phyloP scores from a whole-genome alignment of 2,113 vertebrate genomes.

The Pseudonaja textilis region DNA sequence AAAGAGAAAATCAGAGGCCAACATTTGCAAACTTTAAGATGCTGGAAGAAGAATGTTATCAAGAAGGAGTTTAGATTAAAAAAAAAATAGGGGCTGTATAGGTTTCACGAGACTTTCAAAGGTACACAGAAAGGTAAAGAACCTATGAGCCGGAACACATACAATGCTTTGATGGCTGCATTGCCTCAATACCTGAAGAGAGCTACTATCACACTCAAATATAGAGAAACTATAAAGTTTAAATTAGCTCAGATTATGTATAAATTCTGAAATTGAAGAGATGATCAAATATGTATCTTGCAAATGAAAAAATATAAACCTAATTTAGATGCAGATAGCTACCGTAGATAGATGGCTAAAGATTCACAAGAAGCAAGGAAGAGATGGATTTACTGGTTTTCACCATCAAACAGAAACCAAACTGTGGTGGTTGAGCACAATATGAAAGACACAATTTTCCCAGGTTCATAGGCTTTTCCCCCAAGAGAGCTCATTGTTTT shows the following conservation, averaged over 20 bases:
- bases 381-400: conserved; percentile 28
- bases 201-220: not conserved
- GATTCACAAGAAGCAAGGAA: no score
- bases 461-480: conserved; percentile 34
- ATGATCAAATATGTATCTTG: not conserved
- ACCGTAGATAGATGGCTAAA: no score
- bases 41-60: not conserved
- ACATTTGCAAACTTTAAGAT: not conserved
- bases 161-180: not conserved
- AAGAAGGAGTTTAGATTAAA: not conserved
- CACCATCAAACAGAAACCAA: conserved; percentile 30
- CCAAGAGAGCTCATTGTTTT: conserved; percentile 54
- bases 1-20: not conserved
- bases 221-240: not conserved
- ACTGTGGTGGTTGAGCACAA: conserved; percentile 43
- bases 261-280: not conserved
- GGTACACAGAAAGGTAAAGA: not conserved
- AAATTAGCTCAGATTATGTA: not conserved
- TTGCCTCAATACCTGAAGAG: not conserved
- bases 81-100: not conserved
- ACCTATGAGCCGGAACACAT: not conserved
- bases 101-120: not conserved
- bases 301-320: conserved; percentile 5
- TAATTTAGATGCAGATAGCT: not conserved
- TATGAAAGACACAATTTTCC: conserved; percentile 49